These are phyloP conservation scores for Mechanitis mazaeus DNA, from an alignment of 2,888 invertebrate species.

Conservation along the genomic window DNA sequence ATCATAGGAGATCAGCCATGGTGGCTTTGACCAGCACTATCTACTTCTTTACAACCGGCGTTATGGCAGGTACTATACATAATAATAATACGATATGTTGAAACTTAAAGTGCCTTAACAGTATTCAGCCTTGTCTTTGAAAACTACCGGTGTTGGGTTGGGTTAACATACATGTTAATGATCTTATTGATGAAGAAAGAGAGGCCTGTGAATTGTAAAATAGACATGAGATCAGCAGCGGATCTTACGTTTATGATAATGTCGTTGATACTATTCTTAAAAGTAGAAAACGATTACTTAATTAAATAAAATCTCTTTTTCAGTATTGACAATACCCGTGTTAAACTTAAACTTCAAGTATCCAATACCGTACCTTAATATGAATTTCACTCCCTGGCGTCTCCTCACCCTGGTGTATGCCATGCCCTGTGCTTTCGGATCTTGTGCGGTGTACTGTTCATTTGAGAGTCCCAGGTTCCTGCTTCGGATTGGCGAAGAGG, in stretches of 20 bases:
- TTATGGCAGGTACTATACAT: constrained; percentile 52
- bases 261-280: too few relatives aligned
- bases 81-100: background rate
- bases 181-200: too few relatives aligned
- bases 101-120: background rate
- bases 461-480: constrained; percentile 88
- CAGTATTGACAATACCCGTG: constrained; percentile 81
- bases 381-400: constrained; percentile 84
- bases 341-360: constrained; percentile 76
- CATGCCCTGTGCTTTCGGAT: constrained; percentile 77
- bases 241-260: too few relatives aligned
- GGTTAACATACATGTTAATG: too few relatives aligned
- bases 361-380: constrained; percentile 57
- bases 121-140: too few relatives aligned
- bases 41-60: constrained; percentile 43
- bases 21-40: constrained; percentile 49
- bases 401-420: constrained; percentile 79
- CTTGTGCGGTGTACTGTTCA: constrained; percentile 69
- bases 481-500: constrained; percentile 72
- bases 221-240: too few relatives aligned
- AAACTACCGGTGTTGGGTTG: too few relatives aligned
- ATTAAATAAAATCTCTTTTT: constrained; percentile 26
- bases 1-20: constrained; percentile 39
- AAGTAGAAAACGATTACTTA: too few relatives aligned
- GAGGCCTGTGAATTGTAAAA: too few relatives aligned